Conservation (phyloP, 2,797 vertebrate genomes). For the Dermochelys coriacea region DNA sequence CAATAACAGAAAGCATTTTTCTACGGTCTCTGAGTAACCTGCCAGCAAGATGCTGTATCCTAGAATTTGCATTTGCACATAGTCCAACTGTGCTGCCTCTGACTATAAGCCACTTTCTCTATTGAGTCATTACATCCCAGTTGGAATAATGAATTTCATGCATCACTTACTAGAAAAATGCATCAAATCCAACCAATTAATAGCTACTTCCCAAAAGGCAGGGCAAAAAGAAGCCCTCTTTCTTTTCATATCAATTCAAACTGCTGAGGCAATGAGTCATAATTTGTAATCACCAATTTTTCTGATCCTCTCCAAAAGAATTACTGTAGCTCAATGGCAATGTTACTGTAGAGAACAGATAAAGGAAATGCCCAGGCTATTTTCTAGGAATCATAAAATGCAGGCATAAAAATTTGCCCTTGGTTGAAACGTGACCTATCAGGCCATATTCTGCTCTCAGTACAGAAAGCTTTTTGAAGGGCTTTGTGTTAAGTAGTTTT, state of each 20-base stretch:
- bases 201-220: background rate
- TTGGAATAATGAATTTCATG: conserved; percentile 1
- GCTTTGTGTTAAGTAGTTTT: background rate
- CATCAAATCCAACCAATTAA: background rate
- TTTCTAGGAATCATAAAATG: conserved; percentile 14
- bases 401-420: conserved; percentile 7
- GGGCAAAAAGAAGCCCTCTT: background rate
- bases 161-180: background rate
- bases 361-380: background rate
- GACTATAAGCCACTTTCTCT: background rate
- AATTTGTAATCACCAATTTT: background rate
- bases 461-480: conserved; percentile 32
- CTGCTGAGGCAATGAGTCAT: background rate
- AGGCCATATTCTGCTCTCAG: background rate
- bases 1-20: background rate
- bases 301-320: conserved; percentile 1
- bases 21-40: background rate
- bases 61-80: background rate
- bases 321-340: conserved; percentile 15
- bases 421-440: conserved; percentile 23
- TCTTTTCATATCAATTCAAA: conserved; percentile 26
- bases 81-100: background rate
- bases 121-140: background rate
- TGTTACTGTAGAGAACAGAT: conserved; percentile 18
- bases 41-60: background rate